Evolutionary conservation across 2,888 invertebrate species (phyloP), one percentile per base, ranked within the genome.

Genomic region (Plebejus argus): DNA sequence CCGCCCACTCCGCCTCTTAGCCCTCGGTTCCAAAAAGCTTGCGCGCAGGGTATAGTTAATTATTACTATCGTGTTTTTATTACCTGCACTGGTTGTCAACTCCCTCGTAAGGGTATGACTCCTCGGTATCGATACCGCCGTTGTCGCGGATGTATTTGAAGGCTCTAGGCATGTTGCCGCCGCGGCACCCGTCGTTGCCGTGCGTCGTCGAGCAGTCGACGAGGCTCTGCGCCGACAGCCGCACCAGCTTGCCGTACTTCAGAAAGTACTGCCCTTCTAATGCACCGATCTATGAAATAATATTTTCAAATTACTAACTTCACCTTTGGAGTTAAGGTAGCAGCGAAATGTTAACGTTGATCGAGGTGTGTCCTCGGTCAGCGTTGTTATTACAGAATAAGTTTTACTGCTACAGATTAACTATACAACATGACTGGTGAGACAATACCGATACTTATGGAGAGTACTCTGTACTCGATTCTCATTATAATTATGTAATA

Each of bases 161-260:
- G 76, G 98, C 66, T 66, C 66, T n/a, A n/a, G n/a, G n/a, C 66
- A 18, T 66, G 28, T 15, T 7, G 1, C 98, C 98, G 75, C 98
- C 98, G 83, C 97, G 96, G 91, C 98, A 98, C 70, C 98, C 98
- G 85, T 97, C 96, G 91, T 98, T 98, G 72, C 97, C 98, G 86
- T 96, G 98, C 18, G 1, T 28, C 7, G 7, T 4, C 81, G 95
- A 93, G 87, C 98, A 98, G 91, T 98, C 98, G 76, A 98, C 94
- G 80, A 98, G 94, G 90, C 98, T 98, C 92, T 98, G 98, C 91
- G 98, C 98, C 81, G 98, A 98, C n/a, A 98, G 95, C 0, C 98
- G 97, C 20, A 97, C 95, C 76, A 98, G 93, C 81, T 94, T 94
- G 6, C 96, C 96, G 18, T 95, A 94, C 90, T 96, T 96, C 82